Conservation (phyloP, 2,888 invertebrate genomes). For the Aphodius granarius region DNA sequence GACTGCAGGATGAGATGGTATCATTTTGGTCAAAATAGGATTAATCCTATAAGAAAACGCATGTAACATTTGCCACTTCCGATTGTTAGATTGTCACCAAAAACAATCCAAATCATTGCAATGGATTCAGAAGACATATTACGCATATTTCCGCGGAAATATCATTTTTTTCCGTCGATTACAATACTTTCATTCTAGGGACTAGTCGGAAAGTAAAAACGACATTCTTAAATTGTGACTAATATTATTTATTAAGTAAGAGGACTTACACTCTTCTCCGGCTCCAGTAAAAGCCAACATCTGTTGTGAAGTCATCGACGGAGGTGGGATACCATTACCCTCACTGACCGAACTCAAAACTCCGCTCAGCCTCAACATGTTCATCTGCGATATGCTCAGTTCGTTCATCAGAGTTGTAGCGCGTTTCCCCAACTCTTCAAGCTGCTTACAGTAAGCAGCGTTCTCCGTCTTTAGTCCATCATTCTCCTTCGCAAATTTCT, state of each 20-base stretch:
- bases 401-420: slow-evolving; percentile 33
- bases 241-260: neutral
- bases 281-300: slow-evolving; percentile 30
- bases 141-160: too few relatives aligned
- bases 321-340: neutral
- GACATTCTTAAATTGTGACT: too few relatives aligned
- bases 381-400: slow-evolving; percentile 33
- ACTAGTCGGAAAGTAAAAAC: too few relatives aligned
- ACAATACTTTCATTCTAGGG: too few relatives aligned
- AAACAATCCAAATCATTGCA: too few relatives aligned
- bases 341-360: slow-evolving; percentile 14
- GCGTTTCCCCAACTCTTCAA: slow-evolving; percentile 34
- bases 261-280: slow-evolving; percentile 34
- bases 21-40: too few relatives aligned
- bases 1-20: too few relatives aligned
- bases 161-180: too few relatives aligned
- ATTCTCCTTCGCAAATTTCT: slow-evolving; percentile 29
- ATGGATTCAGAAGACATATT: too few relatives aligned
- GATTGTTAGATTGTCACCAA: too few relatives aligned
- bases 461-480: slow-evolving; percentile 28
- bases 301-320: neutral
- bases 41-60: too few relatives aligned
- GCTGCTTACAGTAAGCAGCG: slow-evolving; percentile 29
- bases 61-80: too few relatives aligned
- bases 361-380: slow-evolving; percentile 29